Evolutionary conservation across 2,888 invertebrate genomes (phyloP).

Genomic region (Leucoma salicis): DNA sequence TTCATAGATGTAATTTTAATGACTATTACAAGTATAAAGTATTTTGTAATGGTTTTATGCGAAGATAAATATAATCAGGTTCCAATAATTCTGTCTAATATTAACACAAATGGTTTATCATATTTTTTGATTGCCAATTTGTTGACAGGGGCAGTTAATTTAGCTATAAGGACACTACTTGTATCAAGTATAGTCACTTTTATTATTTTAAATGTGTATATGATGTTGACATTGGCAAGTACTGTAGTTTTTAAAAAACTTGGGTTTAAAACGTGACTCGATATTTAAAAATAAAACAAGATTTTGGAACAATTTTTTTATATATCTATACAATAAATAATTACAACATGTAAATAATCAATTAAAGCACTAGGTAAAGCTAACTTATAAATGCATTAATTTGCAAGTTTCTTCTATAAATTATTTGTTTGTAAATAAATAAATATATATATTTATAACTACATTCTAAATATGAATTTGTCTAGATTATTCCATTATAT

Average conservation of each 20-base stretch:
- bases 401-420: no score
- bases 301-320: conserved; percentile 14
- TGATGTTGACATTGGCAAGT: conserved; percentile 59
- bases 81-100: conserved; percentile 84
- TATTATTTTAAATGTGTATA: conserved; percentile 81
- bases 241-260: conserved; percentile 62
- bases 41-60: conserved; percentile 72
- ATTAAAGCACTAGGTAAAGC: no score
- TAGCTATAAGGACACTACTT: conserved; percentile 84
- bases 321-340: conserved; percentile 3
- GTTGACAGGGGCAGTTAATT: conserved; percentile 91
- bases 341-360: no score
- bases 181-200: conserved; percentile 65
- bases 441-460: no score
- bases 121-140: conserved; percentile 93
- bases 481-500: no score
- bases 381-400: no score
- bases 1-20: conserved; percentile 88
- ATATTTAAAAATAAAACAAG: background rate
- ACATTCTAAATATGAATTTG: no score
- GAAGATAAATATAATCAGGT: conserved; percentile 42
- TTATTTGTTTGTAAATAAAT: no score
- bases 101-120: conserved; percentile 91
- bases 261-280: conserved; percentile 66
- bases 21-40: conserved; percentile 50